Evolutionary conservation across 2,888 invertebrate species (phyloP), one percentile per base, ranked within the genome.

Genomic region (Xanthorhoe spadicearia): DNA sequence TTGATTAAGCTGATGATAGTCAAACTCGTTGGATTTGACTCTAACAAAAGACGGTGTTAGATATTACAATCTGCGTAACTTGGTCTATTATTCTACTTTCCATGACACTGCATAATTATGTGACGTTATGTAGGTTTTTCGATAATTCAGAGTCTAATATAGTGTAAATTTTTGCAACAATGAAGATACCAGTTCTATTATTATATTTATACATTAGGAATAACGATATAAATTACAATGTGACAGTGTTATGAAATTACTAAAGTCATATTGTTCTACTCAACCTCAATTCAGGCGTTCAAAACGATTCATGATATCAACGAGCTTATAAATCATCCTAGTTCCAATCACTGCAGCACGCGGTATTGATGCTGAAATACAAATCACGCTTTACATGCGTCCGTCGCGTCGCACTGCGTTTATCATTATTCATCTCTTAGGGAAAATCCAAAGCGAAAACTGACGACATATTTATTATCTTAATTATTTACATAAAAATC

Each of bases 301-400:
- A 13, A 13, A 4, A 13, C 2, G 28, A n/a, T 50, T 23, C 13
- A 51, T 23, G n/a, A 13, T 10, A 19, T 13, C 51, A 51, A 51
- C 49, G 18, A 10, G 49, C 23, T 23, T 23, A 23, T 23, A 10
- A 23, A 51, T 51, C 51, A 23, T 23, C 13, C 49, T 49, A 9
- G 49, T 15, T 17, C 23, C 19, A 23, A 51, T 51, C 51, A n/a
- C 51, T n/a, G n/a, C 17, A 15, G 19, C 49, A 13, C 23, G 19
- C 19, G 23, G 23, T 5, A 23, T 51, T 51, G 23, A 51, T 51
- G 51, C 23, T 23, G 6, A 51, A 51, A n/a, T 51, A 51, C 23
- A 51, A 48, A 48, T 48, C 51, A 51, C 18, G 17, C 49, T 17
- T 51, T 7, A 15, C 48, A 48, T 48, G 48, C 17, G 48, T 15